A percentile compares a stretch with the other conserved stretches of the same genome.
phyloP scores from a whole-genome alignment of 2,797 vertebrate species.

The Liasis olivaceus region DNA sequence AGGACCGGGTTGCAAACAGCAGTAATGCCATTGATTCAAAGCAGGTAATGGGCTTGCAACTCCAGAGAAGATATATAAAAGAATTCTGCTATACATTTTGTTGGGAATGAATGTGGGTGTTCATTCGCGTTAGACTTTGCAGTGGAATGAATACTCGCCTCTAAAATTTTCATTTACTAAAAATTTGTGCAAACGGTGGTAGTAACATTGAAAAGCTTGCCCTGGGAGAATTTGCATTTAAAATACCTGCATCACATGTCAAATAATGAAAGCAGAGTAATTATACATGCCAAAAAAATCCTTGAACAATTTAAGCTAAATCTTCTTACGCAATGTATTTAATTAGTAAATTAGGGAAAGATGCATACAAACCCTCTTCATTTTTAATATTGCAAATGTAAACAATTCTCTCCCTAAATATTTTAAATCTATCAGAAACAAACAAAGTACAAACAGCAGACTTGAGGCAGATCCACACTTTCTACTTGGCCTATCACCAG shows the following conservation, averaged over 20 bases:
- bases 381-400: neutral
- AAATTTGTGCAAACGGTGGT: neutral
- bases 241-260: neutral
- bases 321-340: neutral
- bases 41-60: neutral
- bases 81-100: neutral
- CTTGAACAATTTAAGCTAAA: neutral
- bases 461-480: neutral
- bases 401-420: neutral
- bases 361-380: neutral
- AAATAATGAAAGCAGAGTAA: neutral
- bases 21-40: too few relatives aligned
- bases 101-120: neutral
- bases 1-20: neutral
- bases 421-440: neutral
- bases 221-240: neutral
- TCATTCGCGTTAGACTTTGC: neutral
- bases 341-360: neutral
- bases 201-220: neutral
- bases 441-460: neutral
- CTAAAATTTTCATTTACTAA: neutral
- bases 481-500: neutral
- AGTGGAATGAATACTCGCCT: neutral
- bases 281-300: neutral
- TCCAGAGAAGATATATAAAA: neutral